These are phyloP conservation scores for Tringa solitaria DNA, from an alignment of 2,113 vertebrate species.

Conservation along the genomic window DNA sequence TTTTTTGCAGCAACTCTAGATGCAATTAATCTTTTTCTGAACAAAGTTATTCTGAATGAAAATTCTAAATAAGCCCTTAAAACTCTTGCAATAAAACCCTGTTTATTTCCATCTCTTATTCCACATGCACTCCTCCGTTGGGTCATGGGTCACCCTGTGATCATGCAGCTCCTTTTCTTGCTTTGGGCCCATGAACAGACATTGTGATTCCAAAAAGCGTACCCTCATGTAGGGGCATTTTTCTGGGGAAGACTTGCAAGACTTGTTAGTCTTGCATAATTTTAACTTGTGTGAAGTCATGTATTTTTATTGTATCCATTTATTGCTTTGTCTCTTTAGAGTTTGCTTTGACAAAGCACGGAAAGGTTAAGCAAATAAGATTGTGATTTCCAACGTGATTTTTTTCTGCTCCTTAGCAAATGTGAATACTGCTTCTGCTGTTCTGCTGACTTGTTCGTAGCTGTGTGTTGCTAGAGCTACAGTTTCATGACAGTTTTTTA, in stretches of 20 bases:
- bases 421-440: neutral
- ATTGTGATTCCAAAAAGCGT: neutral
- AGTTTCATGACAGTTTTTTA: neutral
- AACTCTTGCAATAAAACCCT: neutral
- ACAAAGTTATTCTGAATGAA: neutral
- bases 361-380: neutral
- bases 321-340: neutral
- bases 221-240: neutral
- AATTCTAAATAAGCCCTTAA: neutral
- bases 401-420: neutral
- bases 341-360: neutral
- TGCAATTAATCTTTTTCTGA: neutral
- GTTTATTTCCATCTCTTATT: neutral
- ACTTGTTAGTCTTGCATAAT: neutral
- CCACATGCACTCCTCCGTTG: neutral
- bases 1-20: neutral
- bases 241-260: neutral
- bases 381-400: neutral
- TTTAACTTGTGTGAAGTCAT: neutral
- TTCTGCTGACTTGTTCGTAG: neutral
- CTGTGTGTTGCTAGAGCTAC: neutral
- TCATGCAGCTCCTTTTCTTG: neutral
- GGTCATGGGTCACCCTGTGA: neutral
- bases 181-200: neutral
- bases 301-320: neutral